These are phyloP conservation scores for Oreotrochilus melanogaster DNA, from an alignment of 2,113 vertebrate genomes.

Conservation along the genomic window DNA sequence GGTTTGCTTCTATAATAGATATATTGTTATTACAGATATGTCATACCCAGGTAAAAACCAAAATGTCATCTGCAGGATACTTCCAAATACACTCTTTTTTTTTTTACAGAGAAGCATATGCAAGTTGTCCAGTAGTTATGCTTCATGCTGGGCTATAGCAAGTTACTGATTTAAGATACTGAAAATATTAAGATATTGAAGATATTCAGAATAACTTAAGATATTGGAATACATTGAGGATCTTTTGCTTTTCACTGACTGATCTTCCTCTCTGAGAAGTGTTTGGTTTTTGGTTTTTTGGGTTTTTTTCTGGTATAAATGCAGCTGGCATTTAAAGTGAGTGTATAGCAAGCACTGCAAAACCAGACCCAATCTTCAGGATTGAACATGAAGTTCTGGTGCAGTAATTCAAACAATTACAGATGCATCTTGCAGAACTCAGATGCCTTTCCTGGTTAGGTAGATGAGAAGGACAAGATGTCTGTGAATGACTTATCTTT, in stretches of 20 bases:
- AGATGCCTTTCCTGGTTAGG: neutral
- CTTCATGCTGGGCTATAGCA: neutral
- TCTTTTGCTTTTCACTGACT: neutral
- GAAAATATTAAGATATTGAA: neutral
- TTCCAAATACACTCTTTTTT: neutral
- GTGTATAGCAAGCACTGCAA: neutral
- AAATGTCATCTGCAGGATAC: rapidly evolving
- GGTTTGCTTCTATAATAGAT: neutral
- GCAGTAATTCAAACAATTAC: neutral
- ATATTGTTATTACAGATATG: neutral
- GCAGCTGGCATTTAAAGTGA: neutral
- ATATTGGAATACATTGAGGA: neutral
- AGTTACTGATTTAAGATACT: neutral
- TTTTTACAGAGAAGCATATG: neutral
- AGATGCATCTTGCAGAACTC: neutral
- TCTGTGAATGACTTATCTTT: neutral
- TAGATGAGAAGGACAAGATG: neutral
- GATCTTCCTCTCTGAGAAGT: neutral
- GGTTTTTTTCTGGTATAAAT: neutral
- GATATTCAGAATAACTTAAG: neutral
- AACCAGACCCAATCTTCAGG: neutral
- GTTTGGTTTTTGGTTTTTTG: no score
- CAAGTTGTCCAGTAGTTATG: neutral
- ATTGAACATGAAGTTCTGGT: neutral
- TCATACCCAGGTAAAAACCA: neutral